Percentiles rank a stretch among this genome's conserved stretches.
These are phyloP conservation scores for cat (Felis catus) DNA, from an alignment of 2,113 vertebrate genomes.

Conservation along the genomic window F.catus_Fca126_mat1.0 CM031424.1:30614001-30614500, in stretches of 20 bases:
- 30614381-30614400: background rate
- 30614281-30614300: background rate
- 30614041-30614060: background rate
- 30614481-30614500: background rate
- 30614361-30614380: background rate
- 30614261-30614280: background rate
- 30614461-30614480: background rate
- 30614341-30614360: background rate
- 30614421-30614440: background rate
- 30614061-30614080: background rate
- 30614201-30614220: background rate
- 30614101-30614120: background rate
- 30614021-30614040: background rate
- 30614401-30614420: background rate
- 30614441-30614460: background rate
- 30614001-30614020: background rate
- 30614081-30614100: background rate
- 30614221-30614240: background rate
- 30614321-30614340: background rate
- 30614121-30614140: background rate
- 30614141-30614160: background rate
- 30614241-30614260: background rate
- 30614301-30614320: background rate
- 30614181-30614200: background rate
- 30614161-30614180: background rate